Evolutionary conservation across 2,888 invertebrate genomes (phyloP).

Genomic region (Leptinotarsa haldemani): DNA sequence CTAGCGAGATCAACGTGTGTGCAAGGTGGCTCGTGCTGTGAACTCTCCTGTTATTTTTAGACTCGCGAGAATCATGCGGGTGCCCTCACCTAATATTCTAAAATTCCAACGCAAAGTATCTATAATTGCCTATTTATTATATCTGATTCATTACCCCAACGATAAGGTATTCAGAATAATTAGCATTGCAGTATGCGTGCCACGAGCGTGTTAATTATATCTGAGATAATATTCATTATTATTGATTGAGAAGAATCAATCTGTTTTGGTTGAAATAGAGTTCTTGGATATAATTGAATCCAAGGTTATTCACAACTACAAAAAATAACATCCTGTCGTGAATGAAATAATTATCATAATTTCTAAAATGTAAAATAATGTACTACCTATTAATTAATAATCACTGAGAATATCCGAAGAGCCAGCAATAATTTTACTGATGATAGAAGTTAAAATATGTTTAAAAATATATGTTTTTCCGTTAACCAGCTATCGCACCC

Average conservation of each 20-base stretch:
- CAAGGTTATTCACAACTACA: background rate
- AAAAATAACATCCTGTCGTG: background rate
- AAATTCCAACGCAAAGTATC: constrained; percentile 45
- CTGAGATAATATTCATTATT: constrained; percentile 25
- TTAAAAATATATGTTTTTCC: too few species aligned
- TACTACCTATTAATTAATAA: too few species aligned
- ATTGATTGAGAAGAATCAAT: background rate
- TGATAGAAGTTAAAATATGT: too few species aligned
- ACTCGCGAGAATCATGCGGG: constrained; percentile 50
- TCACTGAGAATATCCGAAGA: too few species aligned
- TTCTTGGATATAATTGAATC: too few species aligned
- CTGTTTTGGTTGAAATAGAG: background rate
- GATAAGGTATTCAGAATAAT: constrained; percentile 39
- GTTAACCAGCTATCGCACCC: too few species aligned
- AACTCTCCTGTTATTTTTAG: constrained; percentile 49
- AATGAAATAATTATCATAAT: background rate
- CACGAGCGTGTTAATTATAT: constrained; percentile 25
- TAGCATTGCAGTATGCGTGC: constrained; percentile 22
- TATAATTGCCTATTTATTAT: constrained; percentile 47
- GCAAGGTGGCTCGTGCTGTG: constrained; percentile 45
- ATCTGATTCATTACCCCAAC: constrained; percentile 43
- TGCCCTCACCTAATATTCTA: constrained; percentile 51
- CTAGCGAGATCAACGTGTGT: constrained; percentile 27
- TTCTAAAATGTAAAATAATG: too few species aligned
- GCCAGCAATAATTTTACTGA: too few species aligned